Conservation (phyloP, 1,140 invertebrate species). For the Rhizoglyphus robini region DNA sequence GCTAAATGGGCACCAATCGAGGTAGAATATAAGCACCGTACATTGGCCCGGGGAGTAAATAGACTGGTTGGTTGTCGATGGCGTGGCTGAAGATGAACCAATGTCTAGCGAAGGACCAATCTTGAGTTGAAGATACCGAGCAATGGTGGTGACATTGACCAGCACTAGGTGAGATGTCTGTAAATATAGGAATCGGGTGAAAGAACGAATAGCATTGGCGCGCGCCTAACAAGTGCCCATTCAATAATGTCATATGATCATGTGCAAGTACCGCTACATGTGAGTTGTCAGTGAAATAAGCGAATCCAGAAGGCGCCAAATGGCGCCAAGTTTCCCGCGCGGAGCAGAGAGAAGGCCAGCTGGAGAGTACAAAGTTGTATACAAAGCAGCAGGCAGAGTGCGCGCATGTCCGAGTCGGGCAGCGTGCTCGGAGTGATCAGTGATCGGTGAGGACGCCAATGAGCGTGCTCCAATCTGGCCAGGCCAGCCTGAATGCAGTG, state of each 20-base stretch:
- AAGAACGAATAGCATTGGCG: too few relatives aligned
- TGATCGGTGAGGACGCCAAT: background rate
- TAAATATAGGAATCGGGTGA: too few relatives aligned
- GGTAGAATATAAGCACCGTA: constrained; percentile 71
- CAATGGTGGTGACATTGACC: background rate
- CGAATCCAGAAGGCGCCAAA: background rate
- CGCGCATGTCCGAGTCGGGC: background rate
- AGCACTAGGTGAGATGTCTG: background rate
- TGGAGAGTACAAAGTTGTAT: background rate
- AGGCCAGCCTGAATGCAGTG: too few relatives aligned
- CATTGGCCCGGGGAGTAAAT: constrained; percentile 38
- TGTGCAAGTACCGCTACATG: too few relatives aligned
- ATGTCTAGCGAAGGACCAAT: background rate
- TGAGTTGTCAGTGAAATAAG: too few relatives aligned
- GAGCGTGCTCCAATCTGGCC: background rate
- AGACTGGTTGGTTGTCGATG: background rate
- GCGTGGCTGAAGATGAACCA: background rate
- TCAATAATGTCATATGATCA: too few relatives aligned
- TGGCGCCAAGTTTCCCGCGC: background rate
- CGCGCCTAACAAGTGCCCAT: too few relatives aligned
- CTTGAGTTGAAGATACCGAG: background rate
- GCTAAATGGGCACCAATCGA: constrained; percentile 74
- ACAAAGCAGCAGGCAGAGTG: background rate
- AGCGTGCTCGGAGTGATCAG: background rate
- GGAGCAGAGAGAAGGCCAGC: background rate